Evolutionary conservation across 2,888 invertebrate genomes (phyloP).

Genomic region (Cerceris ruficornis): DNA sequence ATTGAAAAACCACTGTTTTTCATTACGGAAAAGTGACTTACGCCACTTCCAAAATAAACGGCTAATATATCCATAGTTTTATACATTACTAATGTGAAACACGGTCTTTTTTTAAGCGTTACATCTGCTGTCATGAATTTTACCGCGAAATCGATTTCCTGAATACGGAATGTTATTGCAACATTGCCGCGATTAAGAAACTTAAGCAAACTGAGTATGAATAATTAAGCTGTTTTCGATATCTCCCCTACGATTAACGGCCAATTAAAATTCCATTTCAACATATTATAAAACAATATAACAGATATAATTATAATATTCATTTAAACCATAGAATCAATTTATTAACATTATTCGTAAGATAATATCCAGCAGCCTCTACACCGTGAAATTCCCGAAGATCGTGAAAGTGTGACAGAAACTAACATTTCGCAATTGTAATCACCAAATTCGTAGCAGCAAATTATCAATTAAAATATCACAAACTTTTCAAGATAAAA

Average conservation of each 20-base stretch:
- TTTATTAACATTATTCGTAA: not conserved
- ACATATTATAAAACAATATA: no score
- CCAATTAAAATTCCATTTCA: no score
- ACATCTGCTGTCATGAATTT: not conserved
- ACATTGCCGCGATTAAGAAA: not conserved
- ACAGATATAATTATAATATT: no score
- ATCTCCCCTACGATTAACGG: no score
- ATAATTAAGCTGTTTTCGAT: no score
- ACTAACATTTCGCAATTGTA: conserved; percentile 22
- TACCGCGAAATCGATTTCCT: not conserved
- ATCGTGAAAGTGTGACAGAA: conserved; percentile 45
- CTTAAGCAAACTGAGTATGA: not conserved
- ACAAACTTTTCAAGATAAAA: conserved; percentile 18
- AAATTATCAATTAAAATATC: not conserved
- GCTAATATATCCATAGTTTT: not conserved
- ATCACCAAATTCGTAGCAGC: conserved; percentile 1
- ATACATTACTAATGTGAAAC: not conserved
- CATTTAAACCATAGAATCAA: no score
- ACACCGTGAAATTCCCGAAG: conserved; percentile 37
- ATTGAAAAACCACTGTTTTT: no score
- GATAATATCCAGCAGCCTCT: conserved; percentile 17
- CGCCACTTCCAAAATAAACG: not conserved
- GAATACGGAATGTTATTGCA: not conserved
- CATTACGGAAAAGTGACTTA: no score
- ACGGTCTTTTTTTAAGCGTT: not conserved